Percentiles rank a stretch among this genome's conserved stretches.
Conservation (phyloP, 2,113 vertebrate species). For the Seriola rivoliana region DNA sequence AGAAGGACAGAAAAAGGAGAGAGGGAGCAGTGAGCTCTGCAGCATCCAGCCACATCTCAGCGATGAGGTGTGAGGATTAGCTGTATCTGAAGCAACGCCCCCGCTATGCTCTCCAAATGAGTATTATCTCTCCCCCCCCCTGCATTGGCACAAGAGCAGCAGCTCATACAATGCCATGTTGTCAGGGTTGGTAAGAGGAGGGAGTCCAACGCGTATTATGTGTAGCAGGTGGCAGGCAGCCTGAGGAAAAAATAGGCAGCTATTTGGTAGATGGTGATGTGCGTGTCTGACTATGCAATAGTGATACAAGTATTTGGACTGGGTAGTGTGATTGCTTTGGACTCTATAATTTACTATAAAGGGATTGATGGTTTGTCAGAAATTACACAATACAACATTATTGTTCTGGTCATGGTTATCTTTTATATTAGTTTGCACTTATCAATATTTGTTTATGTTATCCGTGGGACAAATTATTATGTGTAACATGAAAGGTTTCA, state of each 20-base stretch:
- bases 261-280: conserved; percentile 41
- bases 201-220: conserved; percentile 51
- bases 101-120: conserved; percentile 68
- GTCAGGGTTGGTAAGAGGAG: conserved; percentile 45
- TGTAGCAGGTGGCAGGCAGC: conserved; percentile 65
- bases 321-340: neutral
- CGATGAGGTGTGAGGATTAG: conserved; percentile 78
- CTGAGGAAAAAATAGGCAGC: conserved; percentile 47
- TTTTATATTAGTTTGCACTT: too few species aligned
- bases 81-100: conserved; percentile 74
- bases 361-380: too few species aligned
- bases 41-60: conserved; percentile 45
- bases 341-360: neutral
- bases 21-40: conserved; percentile 4
- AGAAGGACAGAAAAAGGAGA: neutral
- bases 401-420: too few species aligned
- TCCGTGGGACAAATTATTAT: too few species aligned
- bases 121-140: conserved; percentile 56
- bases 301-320: neutral
- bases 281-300: conserved; percentile 43
- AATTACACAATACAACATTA: too few species aligned
- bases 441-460: too few species aligned
- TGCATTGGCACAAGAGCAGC: conserved; percentile 42
- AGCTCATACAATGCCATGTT: conserved; percentile 63
- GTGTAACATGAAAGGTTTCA: too few species aligned